These are phyloP conservation scores for Eospalax fontanierii DNA, from an alignment of 2,797 vertebrate genomes.

Conservation along the genomic window DNA sequence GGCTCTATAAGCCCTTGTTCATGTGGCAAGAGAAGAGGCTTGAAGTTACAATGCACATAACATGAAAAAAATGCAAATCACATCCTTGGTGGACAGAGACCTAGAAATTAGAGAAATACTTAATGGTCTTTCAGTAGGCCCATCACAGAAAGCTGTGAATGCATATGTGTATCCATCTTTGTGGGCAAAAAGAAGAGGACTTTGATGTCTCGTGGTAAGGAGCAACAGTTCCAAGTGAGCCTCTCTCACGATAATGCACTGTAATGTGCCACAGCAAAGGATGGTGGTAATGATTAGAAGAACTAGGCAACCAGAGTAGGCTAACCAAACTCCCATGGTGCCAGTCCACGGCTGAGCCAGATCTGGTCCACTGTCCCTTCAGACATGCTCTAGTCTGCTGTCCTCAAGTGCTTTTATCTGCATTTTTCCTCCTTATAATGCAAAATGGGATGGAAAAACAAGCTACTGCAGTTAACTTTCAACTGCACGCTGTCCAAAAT, in stretches of 20 bases:
- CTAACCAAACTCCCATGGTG: neutral
- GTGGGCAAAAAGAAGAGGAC: too few relatives aligned
- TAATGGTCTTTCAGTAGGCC: neutral
- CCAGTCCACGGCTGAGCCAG: neutral
- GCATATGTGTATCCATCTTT: neutral
- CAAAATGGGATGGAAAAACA: neutral
- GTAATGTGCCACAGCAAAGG: neutral
- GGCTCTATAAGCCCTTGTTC: neutral
- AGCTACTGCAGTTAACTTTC: neutral
- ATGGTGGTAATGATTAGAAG: neutral
- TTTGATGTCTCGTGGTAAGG: neutral
- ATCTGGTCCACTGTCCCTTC: neutral
- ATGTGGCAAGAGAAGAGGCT: neutral
- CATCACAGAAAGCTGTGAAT: neutral
- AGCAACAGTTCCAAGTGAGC: neutral
- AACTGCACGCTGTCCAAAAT: constrained; percentile 2
- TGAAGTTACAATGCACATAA: neutral
- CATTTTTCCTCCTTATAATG: neutral
- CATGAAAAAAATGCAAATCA: neutral
- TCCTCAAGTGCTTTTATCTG: neutral
- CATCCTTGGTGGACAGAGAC: neutral
- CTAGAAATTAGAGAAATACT: too few relatives aligned
- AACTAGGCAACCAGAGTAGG: neutral
- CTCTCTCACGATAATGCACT: neutral
- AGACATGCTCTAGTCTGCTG: neutral